Base-by-base conservation (phyloP, 2,888 invertebrate genomes). In the Rhagophthalmus giganteus region DNA sequence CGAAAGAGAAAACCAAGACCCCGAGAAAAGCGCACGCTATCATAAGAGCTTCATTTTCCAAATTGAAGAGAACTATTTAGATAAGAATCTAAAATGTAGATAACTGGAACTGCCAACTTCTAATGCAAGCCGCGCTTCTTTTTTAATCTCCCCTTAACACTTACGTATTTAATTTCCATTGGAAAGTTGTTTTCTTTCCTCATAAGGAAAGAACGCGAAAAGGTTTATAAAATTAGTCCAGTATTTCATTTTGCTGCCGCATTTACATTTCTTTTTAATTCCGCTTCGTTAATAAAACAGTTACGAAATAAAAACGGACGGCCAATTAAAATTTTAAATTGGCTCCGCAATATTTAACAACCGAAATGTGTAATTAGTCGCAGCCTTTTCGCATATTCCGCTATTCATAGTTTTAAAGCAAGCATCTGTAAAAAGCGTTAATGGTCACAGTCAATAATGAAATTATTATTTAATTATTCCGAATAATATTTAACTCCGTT, bases 251-350 rank as follows among this genome's bases (percentile, higher is more conserved):
- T 44, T 47, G 20, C 45, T 31, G 16, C 27, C 38, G 28, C 34
- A 38, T 53, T 47, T 38, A 47, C 37, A 35, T 53, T 53, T 47
- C 42, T 32, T 53, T 53, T 47, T 47, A 49, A 42, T 42, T 41
- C 9, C 30, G 37, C 45, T 33, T 40, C 40, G 50, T 46, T 35
- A 53, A 44, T 45, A 50, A 51, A 51, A 54, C 54, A 45, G 50
- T 45, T 40, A 34, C 34, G 31, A 45, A 54, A 50, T 54, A 45
- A 54, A 54, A 54, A 46, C 45, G 27, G 45, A 16, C 9, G 12
- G 49, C 14, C 49, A 50, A 54, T 54, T 50, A 50, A 49, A 50
- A 54, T 54, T 54, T 45, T 40, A 54, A 54, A 54, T 54, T 54
- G 39, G 44, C 31, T 54, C 46, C 46, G 49, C 45, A 45, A 53